phyloP scores from a whole-genome alignment of 2,113 vertebrate species.

The Tretioscincus oriximinensis region DNA sequence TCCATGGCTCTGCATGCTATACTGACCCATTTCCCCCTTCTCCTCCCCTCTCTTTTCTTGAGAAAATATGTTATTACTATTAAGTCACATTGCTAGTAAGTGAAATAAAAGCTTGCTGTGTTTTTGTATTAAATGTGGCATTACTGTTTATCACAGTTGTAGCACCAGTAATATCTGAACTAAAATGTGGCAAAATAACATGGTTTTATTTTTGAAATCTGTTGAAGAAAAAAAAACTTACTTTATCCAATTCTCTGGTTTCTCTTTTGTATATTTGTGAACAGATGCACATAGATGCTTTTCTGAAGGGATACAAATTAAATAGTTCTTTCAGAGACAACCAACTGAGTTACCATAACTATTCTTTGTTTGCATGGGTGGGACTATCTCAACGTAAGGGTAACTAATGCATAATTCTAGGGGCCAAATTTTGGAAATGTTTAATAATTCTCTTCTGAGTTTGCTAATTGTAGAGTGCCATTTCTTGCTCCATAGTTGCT shows the following conservation, averaged over 20 bases:
- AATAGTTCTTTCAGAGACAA: not conserved
- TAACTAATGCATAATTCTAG: not conserved
- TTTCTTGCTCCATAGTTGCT: not conserved
- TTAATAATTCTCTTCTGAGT: not conserved
- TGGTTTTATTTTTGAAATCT: slow-evolving; percentile 4
- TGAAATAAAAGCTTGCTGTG: not conserved
- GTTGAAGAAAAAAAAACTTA: not conserved
- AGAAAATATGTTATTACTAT: not conserved
- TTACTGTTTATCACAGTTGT: not conserved
- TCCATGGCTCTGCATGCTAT: not conserved
- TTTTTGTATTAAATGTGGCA: not conserved
- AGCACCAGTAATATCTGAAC: not conserved
- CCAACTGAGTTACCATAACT: not conserved
- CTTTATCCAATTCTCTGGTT: not conserved
- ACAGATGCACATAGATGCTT: not conserved
- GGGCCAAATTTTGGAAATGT: not conserved
- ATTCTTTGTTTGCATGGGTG: not conserved
- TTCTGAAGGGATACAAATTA: not conserved
- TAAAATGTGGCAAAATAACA: not conserved
- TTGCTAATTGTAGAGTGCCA: not conserved
- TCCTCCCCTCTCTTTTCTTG: not conserved
- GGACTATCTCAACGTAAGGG: too few species aligned
- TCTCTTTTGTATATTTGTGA: not conserved
- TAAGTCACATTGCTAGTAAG: not conserved
- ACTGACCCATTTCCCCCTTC: not conserved